Base-by-base conservation (phyloP, 1,140 invertebrate genomes). In the Bombus fervidus region DNA sequence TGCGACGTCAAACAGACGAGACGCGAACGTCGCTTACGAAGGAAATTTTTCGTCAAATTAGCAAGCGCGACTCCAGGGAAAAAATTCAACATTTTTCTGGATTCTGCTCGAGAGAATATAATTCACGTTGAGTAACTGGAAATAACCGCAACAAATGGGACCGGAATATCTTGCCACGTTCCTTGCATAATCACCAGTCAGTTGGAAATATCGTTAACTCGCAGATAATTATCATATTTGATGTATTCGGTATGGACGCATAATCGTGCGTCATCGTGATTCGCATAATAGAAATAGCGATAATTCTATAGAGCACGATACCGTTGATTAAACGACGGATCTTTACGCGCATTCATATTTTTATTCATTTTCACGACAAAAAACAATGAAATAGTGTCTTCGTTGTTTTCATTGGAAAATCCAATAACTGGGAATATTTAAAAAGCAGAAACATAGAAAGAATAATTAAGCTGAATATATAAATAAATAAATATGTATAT, bases 11-110 rank as follows among this genome's bases (percentile, higher is more conserved):
- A 53, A 22, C 66, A 68, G 18, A 68, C 34, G 6, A 37, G 34
- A 37, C 34, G 9, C 68, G 68, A 2, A 25, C 64, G 34, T 37
- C 66, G 34, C 34, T 37, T 22, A 13, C 9, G 18, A 37, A 13
- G 13, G 2, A 72, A 72, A 18, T 57, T 81, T 81, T 41, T 81
- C 66, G 15, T 39, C 25, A 28, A 69, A 73, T 81, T 72, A 72
- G 34, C 66, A 31, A 81, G 28, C 28, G 2, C 28, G 9, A 9
- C 34, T 18, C 4, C 28, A 0, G 0, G 5, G 0, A 5, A 68
- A 47, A 66, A 79, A 53, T 18, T 5, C 12, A 4, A 69, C 15
- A 18, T 39, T 80, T 53, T 53, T 34, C 34, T 39, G 10, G 22
- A 37, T 34, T 34, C 64, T 31, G 31, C 31, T 34, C 69, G 28